These are phyloP conservation scores for Lagria hirta DNA, from an alignment of 2,888 invertebrate species.

Conservation along the genomic window DNA sequence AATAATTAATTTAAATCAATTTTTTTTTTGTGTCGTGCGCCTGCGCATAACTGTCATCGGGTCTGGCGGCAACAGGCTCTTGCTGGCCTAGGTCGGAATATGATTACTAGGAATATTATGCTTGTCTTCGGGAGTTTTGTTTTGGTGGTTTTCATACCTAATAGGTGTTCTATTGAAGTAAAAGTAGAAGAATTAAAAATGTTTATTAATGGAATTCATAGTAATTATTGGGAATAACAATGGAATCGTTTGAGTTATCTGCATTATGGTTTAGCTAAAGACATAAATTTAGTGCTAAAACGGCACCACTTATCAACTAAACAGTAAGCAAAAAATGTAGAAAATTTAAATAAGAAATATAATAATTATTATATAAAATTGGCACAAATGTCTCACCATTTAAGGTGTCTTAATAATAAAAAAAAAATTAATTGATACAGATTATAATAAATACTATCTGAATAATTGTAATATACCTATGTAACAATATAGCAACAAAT, in stretches of 20 bases:
- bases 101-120: no score
- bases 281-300: conserved; percentile 33
- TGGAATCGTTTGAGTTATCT: conserved; percentile 42
- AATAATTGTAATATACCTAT: conserved; percentile 44
- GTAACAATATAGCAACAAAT: conserved; percentile 52
- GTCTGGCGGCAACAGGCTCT: no score
- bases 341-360: conserved; percentile 24
- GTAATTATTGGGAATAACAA: conserved; percentile 47
- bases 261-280: conserved; percentile 39
- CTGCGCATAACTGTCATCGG: no score
- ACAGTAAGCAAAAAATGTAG: conserved; percentile 25
- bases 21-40: no score
- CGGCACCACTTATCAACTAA: conserved; percentile 23
- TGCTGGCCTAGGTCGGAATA: no score
- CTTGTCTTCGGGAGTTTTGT: no score
- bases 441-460: conserved; percentile 36
- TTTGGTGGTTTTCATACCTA: no score
- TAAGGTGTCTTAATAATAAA: conserved; percentile 27
- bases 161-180: no score
- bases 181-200: conserved; percentile 29
- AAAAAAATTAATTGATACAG: no score
- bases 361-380: conserved; percentile 40
- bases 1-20: no score
- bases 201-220: conserved; percentile 45
- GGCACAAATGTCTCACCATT: conserved; percentile 34